Base-by-base conservation (phyloP, 2,888 invertebrate genomes). In the Eupithecia abbreviata region DNA sequence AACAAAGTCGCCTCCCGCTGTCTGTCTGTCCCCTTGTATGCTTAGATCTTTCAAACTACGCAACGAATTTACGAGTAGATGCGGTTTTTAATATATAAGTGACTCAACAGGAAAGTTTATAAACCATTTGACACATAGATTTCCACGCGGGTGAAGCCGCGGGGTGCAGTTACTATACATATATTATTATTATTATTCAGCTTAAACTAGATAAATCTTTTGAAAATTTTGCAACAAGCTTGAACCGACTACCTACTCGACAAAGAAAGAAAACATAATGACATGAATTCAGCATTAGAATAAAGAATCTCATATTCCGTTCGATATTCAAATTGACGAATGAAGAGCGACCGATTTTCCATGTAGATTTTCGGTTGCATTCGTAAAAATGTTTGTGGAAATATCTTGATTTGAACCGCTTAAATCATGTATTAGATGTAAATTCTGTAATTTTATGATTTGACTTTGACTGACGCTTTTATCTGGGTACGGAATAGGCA, bases 261-360 rank as follows among this genome's bases (percentile, higher is more conserved):
- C 13, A 41, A 42, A 42, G 15, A 41, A 66, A 15, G 15, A 15
- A 65, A 65, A 30, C 1, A 66, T 66, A 85, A 91, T 91, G 87
- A 91, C 18, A 90, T 90, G 42, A 42, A 66, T 91, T 91, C 87
- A 88, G 90, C 90, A 88, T 89, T 86, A 82, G 88, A 90, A 90
- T 88, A 87, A 85, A 83, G 80, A 79, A 82, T 85, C 84, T 82
- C 81, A 84, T 88, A 87, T 89, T 84, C 85, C 83, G 84, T 84
- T 87, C 86, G 87, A 88, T 89, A 90, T 90, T 88, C 88, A 89
- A 89, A 91, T 90, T 88, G 89, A 87, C 87, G 89, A 89, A 88
- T 90, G 87, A 86, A 86, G 77, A 73, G 77, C 73, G 81, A 80
- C 81, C 82, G 42, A 66, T 66, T 66, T 84, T 82, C 81, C 67